Base-by-base conservation (phyloP, 2,888 invertebrate genomes). In the Leucophora obtusa region DNA sequence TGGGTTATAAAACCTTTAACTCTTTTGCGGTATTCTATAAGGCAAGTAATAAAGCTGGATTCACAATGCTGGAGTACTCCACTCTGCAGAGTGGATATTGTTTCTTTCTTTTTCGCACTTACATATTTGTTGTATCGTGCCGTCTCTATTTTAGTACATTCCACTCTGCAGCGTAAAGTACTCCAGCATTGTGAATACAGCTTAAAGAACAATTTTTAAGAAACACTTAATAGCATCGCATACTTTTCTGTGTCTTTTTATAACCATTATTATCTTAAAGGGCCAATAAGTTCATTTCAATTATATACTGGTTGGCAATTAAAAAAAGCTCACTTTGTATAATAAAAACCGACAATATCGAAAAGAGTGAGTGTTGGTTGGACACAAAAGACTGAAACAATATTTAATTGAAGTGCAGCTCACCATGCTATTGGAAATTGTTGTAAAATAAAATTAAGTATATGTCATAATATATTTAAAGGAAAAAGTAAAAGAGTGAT, bases 221-320 rank as follows among this genome's bases (percentile, higher is more conserved):
- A 28, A 3, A 7, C 28, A 28, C 4, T 28, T 28, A 2, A 9
- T 47, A 38, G 11, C 38, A 38, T 6, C 51, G 3, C 11, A 38
- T 5, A 21, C 14, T 33, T 38, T 51, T 35, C 35, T 62, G 2
- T 28, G n/a, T n/a, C n/a, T n/a, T 24, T 53, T 47, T 47, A 18
- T 62, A 56, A 21, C 51, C 17, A 63, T 69, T 18, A 51, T 56
- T 47, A 56, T 58, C 24, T 58, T 24, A 1, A 65, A 81, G 77
- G 73, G 58, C 60, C 77, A 77, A 80, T 80, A 73, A 70, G 65
- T 77, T 69, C 59, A 50, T 60, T 77, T 70, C 54, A 73, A 77
- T 77, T 53, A 62, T 59, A 60, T 10, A 53, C 43, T 50, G 17
- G 65, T 56, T 47, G 18, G 54, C 71, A 66, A 77, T 77, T 77